Base-by-base conservation (phyloP, 2,888 invertebrate genomes). In the Amorpha juglandis region DNA sequence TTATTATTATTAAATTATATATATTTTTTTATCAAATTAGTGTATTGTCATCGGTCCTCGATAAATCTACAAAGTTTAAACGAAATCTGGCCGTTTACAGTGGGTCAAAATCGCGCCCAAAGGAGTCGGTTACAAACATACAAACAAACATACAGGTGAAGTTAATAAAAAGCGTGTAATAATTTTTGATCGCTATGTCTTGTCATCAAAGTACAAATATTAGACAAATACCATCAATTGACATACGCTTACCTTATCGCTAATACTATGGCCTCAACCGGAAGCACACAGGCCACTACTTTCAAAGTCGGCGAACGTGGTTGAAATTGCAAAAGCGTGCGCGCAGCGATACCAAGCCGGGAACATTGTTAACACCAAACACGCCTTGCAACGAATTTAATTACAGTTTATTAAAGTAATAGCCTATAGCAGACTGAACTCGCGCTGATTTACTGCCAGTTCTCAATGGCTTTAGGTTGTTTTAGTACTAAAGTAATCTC, bases 361-460 rank as follows among this genome's bases (percentile, higher is more conserved):
- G 66, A 58, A 69, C 69, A 75, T 77, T 83, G 79, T 79, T 77
- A 78, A 78, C 74, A 73, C 76, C 67, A 69, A 78, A 76, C 82
- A 79, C 77, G 79, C 73, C 67, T 71, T 65, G 69, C 71, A 72
- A 76, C 77, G 78, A 77, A 81, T 84, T 85, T 84, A 85, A 86
- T 86, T 86, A 82, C 74, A 68, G 73, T 79, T 80, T 81, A 83
- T 84, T 84, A 84, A 75, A 74, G 71, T 79, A 78, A 82, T 79
- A 66, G 66, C 66, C 63, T 64, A 64, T 47, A 51, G 58, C 19
- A 62, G 45, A 64, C 62, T 52, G 58, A 62, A 50, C 65, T 33
- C 38, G 45, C 47, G 62, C 47, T 48, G 58, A 65, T 65, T 58
- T 65, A 58, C 55, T 19, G 38, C 45, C 11, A 47, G 33, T 47